Base-by-base conservation (phyloP, 2,888 invertebrate species). In the Polydesmus complanatus region DNA sequence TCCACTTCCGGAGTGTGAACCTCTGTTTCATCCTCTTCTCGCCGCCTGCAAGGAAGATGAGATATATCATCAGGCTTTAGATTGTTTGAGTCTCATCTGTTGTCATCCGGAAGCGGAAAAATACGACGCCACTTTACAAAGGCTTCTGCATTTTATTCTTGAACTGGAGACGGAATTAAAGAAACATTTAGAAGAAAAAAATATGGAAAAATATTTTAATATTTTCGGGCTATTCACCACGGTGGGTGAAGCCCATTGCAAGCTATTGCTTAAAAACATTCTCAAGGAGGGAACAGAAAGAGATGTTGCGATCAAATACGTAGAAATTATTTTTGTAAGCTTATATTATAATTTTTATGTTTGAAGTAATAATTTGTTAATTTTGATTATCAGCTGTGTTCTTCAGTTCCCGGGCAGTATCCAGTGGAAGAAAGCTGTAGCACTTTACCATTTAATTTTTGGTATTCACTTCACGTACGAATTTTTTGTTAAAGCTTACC, bases 351-450 rank as follows among this genome's bases (percentile, higher is more conserved):
- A 52, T 11, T 23, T 18, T 53, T 23, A 3, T 56, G 27, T 37
- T 22, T 51, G 26, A 50, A 25, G 25, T 3, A n/a, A 26, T 47
- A 25, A 2, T 27, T 23, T 60, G 1, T 37, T 37, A 27, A 61
- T 54, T 25, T 56, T 60, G 67, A 66, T 52, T 67, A n/a, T n/a
- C n/a, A 74, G 73, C 81, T 83, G 61, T 90, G 90, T 69, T 87
- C 89, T 52, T 84, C 84, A 64, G 81, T 84, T 64, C 82, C 85
- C 8, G 93, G 93, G 0, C 81, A 85, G 66, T 94, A 88, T 76
- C 93, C 93, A 0, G 79, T 86, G 2, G 88, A 94, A 69, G 95
- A 94, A 75, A 85, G 83, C 0, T 83, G 87, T 64, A 93, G 92
- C 70, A 86, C 84, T 63, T 80, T 91, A 65, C 82, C 90, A 0